A percentile compares a stretch with the other conserved stretches of the same genome.
phyloP scores from a whole-genome alignment of 1,140 invertebrate genomes.

The Cyclargus thomasi region DNA sequence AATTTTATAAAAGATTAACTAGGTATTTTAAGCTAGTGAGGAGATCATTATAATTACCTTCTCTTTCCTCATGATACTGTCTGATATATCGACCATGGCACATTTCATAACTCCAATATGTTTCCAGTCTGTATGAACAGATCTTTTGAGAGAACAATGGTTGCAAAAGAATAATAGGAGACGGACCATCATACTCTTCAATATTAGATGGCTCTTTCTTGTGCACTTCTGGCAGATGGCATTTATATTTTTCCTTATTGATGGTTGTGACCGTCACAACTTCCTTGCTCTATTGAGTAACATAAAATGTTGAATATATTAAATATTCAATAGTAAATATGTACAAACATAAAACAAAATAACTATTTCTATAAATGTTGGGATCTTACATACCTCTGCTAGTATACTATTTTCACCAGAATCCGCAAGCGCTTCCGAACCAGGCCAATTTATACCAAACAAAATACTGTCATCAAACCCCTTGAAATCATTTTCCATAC shows the following conservation, averaged over 20 bases:
- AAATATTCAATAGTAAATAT: too few species aligned
- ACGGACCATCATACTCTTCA: conserved; percentile 81
- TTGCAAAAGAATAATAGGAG: conserved; percentile 84
- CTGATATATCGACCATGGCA: conserved; percentile 93
- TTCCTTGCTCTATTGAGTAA: conserved; percentile 68
- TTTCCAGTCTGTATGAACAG: conserved; percentile 93
- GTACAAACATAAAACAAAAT: too few species aligned
- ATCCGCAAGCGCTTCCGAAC: conserved; percentile 69
- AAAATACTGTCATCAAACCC: conserved; percentile 88
- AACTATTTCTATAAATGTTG: background rate
- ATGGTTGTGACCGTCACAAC: conserved; percentile 77
- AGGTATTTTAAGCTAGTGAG: background rate
- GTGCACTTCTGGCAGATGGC: conserved; percentile 82
- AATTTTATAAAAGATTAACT: too few species aligned
- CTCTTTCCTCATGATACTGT: conserved; percentile 96
- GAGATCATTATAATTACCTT: conserved; percentile 71
- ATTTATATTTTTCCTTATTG: conserved; percentile 83
- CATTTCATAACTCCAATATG: conserved; percentile 98
- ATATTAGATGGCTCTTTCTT: conserved; percentile 76
- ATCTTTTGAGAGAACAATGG: conserved; percentile 83
- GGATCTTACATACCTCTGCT: conserved; percentile 35
- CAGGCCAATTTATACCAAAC: conserved; percentile 88
- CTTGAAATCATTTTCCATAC: conserved; percentile 78
- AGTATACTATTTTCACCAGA: conserved; percentile 39
- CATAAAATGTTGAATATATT: background rate